Base-by-base conservation (phyloP, 1,140 invertebrate genomes). In the Bactericera cockerelli region DNA sequence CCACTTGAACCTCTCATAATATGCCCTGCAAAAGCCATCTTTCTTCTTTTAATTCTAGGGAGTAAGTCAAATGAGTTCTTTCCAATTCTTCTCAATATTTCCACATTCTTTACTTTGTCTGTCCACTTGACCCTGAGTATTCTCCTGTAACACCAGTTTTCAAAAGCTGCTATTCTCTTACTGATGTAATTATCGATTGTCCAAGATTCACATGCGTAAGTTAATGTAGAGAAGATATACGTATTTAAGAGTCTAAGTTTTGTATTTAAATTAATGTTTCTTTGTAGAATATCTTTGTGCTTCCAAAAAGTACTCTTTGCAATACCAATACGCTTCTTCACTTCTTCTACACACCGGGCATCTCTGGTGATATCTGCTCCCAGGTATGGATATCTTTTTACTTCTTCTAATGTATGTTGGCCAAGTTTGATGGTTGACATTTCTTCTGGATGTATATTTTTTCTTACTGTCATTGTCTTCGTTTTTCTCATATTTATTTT, bases 401-500 rank as follows among this genome's bases (percentile, higher is more conserved):
- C 53, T 54, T 22, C 26, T 55, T 55, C 26, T 56, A 60, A 36
- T 26, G 16, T 55, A 10, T 25, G 19, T 55, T 31, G 22, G 55
- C 55, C 55, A 3, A 60, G 55, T 2, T 14, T 55, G 31, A 31
- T 11, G 28, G 21, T 19, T 22, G 22, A 16, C 14, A 33, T 25
- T 59, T 59, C 58, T 31, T 31, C 28, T n/a, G n/a, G n/a, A n/a
- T n/a, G n/a, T n/a, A n/a, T n/a, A 31, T 31, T 31, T 21, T 54
- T 59, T 28, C 26, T 33, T 16, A 59, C 39, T 26, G 28, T 21
- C 58, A 55, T 59, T 26, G 36, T 36, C 49, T 59, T 38, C 26
- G 49, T 59, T 36, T 60, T 42, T 24, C 56, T 60, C 33, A 55
- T 57, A 56, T 60, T 60, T 31, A 49, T 60, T 26, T 56, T 26